A percentile compares a stretch with the other conserved stretches of the same genome.
phyloP scores from a whole-genome alignment of 2,113 vertebrate genomes.

The Coreoperca whiteheadi region DNA sequence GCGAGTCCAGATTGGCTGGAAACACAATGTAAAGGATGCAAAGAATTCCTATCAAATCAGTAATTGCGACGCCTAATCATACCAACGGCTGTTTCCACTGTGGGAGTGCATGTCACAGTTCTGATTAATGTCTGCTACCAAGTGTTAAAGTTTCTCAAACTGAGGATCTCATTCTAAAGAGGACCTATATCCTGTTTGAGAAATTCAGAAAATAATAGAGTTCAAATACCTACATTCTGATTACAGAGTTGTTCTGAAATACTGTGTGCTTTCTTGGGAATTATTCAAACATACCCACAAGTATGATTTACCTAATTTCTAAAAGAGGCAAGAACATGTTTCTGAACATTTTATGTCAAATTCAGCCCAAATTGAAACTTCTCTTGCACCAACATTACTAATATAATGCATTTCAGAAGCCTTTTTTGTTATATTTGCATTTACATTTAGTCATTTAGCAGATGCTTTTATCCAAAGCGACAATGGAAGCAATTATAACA shows the following conservation, averaged over 20 bases:
- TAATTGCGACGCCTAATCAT: conserved; percentile 47
- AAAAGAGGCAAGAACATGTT: background rate
- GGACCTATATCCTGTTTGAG: background rate
- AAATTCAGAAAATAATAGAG: background rate
- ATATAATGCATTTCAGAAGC: too few relatives aligned
- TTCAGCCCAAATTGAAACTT: too few relatives aligned
- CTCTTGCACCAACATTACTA: background rate
- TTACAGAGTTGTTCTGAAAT: background rate
- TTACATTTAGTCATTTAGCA: too few relatives aligned
- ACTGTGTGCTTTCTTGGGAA: background rate
- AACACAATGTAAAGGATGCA: conserved; percentile 45
- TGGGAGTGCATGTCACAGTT: conserved; percentile 25
- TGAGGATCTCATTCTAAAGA: background rate
- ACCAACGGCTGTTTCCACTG: conserved; percentile 27
- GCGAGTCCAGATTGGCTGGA: conserved; percentile 52
- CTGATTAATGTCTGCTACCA: conserved; percentile 18
- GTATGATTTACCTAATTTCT: background rate
- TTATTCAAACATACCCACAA: background rate
- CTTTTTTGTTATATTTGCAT: too few relatives aligned
- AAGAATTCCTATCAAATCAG: conserved; percentile 27
- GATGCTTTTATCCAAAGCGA: too few relatives aligned
- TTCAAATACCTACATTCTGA: background rate
- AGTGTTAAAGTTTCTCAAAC: conserved; percentile 18
- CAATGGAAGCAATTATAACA: too few relatives aligned
- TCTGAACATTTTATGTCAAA: background rate